Evolutionary conservation across 2,888 invertebrate species (phyloP).

Genomic region (Alloplasta piceator): DNA sequence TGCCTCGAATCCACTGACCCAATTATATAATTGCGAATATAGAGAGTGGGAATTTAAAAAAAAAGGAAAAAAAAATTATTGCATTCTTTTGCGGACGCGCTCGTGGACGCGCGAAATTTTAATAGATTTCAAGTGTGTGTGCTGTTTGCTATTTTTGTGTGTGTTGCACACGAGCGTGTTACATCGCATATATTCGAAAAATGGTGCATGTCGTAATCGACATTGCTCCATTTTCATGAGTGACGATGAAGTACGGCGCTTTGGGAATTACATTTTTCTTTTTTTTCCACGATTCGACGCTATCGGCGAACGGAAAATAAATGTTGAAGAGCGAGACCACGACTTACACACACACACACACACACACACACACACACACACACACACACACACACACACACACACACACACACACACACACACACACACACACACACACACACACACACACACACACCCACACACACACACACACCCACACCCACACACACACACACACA

Average conservation of each 20-base stretch:
- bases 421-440: not conserved
- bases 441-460: not conserved
- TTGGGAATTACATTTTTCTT: constrained; percentile 37
- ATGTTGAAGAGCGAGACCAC: not conserved
- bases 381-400: not conserved
- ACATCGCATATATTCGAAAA: constrained; percentile 12
- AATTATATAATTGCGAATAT: constrained; percentile 41
- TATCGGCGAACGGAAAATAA: not conserved
- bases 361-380: not conserved
- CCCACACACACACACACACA: not conserved
- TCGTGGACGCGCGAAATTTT: constrained; percentile 26
- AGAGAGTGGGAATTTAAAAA: not conserved
- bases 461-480: not conserved
- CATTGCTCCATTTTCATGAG: constrained; percentile 41
- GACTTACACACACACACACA: not conserved
- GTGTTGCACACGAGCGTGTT: not conserved
- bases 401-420: not conserved
- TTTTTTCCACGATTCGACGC: constrained; percentile 52
- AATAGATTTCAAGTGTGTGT: constrained; percentile 31
- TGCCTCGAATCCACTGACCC: constrained; percentile 53
- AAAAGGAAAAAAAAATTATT: constrained; percentile 31
- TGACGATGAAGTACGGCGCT: constrained; percentile 46
- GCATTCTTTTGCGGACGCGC: constrained; percentile 31
- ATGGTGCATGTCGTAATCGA: constrained; percentile 35
- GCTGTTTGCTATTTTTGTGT: constrained; percentile 1